phyloP scores from a whole-genome alignment of 2,888 invertebrate species.

The Brachypterus glaber region DNA sequence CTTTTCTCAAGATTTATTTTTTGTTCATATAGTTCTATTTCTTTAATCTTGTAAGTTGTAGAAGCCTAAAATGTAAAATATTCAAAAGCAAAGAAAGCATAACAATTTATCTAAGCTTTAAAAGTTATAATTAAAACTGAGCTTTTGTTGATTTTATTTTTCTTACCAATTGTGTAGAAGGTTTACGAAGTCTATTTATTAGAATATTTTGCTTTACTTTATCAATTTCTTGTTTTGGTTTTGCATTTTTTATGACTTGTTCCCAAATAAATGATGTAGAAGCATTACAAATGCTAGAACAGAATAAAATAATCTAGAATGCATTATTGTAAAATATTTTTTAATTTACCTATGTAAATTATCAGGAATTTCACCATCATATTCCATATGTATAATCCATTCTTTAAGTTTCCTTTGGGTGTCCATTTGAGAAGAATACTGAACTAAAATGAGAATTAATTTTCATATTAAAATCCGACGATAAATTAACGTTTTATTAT shows the following conservation, averaged over 20 bases:
- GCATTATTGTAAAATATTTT: background rate
- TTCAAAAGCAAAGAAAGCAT: conserved; percentile 4
- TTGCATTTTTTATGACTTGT: conserved; percentile 21
- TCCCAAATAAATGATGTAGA: conserved; percentile 25
- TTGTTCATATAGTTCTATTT: conserved; percentile 19
- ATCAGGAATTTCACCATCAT: conserved; percentile 22
- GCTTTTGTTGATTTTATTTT: too few relatives aligned
- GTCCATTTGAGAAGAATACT: too few relatives aligned
- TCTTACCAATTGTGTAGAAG: too few relatives aligned
- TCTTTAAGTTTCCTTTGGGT: conserved; percentile 15
- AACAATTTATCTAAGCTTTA: too few relatives aligned
- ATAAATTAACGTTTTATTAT: too few relatives aligned
- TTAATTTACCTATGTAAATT: conserved; percentile 18
- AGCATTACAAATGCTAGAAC: conserved; percentile 23
- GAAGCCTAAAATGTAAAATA: conserved; percentile 18
- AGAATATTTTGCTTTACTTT: conserved; percentile 21
- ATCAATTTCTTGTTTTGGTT: conserved; percentile 20
- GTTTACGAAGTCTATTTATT: conserved; percentile 21
- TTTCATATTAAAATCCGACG: too few relatives aligned
- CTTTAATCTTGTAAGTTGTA: conserved; percentile 19
- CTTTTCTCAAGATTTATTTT: conserved; percentile 17
- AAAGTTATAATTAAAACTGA: too few relatives aligned
- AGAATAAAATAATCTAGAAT: conserved; percentile 1
- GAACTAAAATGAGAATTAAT: too few relatives aligned
- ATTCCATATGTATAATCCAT: conserved; percentile 25